Evolutionary conservation across 2,113 vertebrate species (phyloP), one percentile per base, ranked within the genome.

Genomic region (Ceyx cyanopectus): DNA sequence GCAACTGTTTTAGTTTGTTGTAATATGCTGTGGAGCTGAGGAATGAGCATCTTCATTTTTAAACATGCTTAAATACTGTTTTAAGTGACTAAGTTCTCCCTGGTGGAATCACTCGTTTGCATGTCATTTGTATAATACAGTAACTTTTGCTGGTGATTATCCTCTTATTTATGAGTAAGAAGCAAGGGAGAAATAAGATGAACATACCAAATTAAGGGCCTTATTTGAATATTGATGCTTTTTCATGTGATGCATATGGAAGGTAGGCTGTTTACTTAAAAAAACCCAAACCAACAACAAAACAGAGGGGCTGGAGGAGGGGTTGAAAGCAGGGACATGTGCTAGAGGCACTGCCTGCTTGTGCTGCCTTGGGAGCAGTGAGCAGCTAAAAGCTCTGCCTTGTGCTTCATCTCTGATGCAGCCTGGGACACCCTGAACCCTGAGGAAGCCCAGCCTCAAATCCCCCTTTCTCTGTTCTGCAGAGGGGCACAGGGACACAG

Each of bases 281-380:
- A 41, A 56, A 6, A 1, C 1, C 5, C 23, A 15, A n/a, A 22
- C 14, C 53, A 29, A 26, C 17, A 32, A 54, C 41, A 45, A 41
- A 53, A 2, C 30, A 27, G 4, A 14, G 46, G 48, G 32, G 46
- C 34, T 50, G 23, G 41, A 48, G 37, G 14, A 26, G 16, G 34
- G 11, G 7, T 62, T 61, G 50, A 8, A 24, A n/a, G 37, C n/a
- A 40, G 43, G 68, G 14, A 21, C 8, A 0, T 3, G 30, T 37
- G 61, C 27, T 27, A 37, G 45, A 12, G 58, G 46, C 24, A n/a
- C 24, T 23, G 40, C 60, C 12, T 0, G 3, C 12, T 4, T 70
- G 45, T 30, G 17, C 70, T 0, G 0, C 14, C 26, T 12, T 12
- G 2, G 40, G 60, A 5, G 12, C 73, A 24, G 32, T 1, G 40